Evolutionary conservation across 2,797 vertebrate species (phyloP).

Genomic region (Fringilla coelebs): DNA sequence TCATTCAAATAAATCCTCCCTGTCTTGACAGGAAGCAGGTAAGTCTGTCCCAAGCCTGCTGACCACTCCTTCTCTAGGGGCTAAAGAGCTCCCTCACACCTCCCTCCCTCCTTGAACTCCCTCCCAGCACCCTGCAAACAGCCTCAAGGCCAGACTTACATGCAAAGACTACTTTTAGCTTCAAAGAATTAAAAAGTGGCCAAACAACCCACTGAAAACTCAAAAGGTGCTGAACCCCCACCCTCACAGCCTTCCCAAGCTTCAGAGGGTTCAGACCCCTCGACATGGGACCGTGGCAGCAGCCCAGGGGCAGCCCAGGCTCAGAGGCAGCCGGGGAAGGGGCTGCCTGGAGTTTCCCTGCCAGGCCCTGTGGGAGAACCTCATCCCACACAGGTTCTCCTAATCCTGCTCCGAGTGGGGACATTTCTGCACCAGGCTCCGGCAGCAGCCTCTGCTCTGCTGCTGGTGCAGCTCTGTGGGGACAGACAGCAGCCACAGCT

Average conservation of each 20-base stretch:
- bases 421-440: not conserved
- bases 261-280: not conserved
- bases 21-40: not conserved
- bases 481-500: too few species aligned
- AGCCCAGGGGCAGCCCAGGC: not conserved
- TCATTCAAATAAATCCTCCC: not conserved
- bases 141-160: not conserved
- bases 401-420: slow-evolving; percentile 78
- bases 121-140: not conserved
- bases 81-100: not conserved
- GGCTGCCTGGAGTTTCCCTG: rapidly evolving
- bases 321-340: not conserved
- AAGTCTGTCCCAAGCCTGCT: not conserved
- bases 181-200: not conserved
- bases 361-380: not conserved
- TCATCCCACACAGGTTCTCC: slow-evolving; percentile 16
- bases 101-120: not conserved
- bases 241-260: not conserved
- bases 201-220: not conserved
- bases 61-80: not conserved
- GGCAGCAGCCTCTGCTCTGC: not conserved
- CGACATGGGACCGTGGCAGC: not conserved
- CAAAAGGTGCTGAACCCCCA: not conserved
- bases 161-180: not conserved
- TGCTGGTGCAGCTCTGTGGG: not conserved